Evolutionary conservation across 2,888 invertebrate genomes (phyloP).

Genomic region (Strigamia crassipes): DNA sequence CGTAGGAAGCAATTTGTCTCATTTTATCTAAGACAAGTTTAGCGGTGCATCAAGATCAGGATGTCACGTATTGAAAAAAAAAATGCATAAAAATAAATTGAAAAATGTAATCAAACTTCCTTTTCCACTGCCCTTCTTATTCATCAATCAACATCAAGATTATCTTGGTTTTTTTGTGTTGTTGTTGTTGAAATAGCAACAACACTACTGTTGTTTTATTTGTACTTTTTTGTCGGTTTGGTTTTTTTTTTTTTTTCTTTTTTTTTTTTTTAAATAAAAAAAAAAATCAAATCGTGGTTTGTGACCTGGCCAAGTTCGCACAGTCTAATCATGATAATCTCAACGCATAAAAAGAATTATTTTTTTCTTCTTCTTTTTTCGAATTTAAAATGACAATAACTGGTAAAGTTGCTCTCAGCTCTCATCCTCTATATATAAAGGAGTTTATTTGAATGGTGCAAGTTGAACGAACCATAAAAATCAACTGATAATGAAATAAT

Average conservation of each 20-base stretch:
- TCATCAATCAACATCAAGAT: constrained; percentile 12
- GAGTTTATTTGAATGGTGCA: background rate
- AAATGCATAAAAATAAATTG: background rate
- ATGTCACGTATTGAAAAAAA: constrained; percentile 14
- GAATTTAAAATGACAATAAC: constrained; percentile 27
- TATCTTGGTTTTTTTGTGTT: background rate
- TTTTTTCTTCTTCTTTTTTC: constrained; percentile 8
- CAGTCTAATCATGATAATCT: constrained; percentile 32
- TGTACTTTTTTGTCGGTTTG: too few relatives aligned
- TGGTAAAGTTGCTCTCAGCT: constrained; percentile 24
- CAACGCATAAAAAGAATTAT: background rate
- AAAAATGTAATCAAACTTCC: constrained; percentile 35
- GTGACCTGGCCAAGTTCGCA: constrained; percentile 32
- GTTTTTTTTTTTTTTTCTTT: background rate
- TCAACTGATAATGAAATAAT: constrained; percentile 4
- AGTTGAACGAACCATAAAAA: background rate
- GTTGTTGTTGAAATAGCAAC: background rate
- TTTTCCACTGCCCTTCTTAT: constrained; percentile 19
- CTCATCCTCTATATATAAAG: constrained; percentile 19
- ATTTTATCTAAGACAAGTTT: background rate
- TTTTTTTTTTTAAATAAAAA: background rate
- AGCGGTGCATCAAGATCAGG: constrained; percentile 28
- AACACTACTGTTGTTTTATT: constrained; percentile 11
- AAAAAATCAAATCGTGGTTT: background rate
- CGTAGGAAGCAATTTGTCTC: constrained; percentile 38